Conservation (phyloP, 2,797 vertebrate species). For the Graptemys geographica region DNA sequence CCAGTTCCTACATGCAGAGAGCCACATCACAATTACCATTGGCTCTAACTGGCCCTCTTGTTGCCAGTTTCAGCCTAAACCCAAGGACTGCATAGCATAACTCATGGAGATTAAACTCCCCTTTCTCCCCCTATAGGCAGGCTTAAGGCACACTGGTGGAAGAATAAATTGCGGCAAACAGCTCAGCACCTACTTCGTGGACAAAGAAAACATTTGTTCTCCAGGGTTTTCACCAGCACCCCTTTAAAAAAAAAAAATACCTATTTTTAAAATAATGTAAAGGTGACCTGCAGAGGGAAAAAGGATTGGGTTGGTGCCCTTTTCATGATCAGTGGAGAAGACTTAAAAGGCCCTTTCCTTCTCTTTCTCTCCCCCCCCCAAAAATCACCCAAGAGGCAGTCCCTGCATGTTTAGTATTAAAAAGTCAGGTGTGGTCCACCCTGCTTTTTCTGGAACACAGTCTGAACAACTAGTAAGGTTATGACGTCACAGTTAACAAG, state of each 20-base stretch:
- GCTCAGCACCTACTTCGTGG: neutral
- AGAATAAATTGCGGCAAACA: neutral
- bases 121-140: neutral
- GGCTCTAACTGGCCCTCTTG: neutral
- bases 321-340: neutral
- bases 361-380: neutral
- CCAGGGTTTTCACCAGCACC: neutral
- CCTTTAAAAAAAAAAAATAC: accelerated
- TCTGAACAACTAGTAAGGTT: too few relatives aligned
- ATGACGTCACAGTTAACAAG: neutral
- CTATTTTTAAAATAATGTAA: neutral
- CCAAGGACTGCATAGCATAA: neutral
- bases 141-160: neutral
- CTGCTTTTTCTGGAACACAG: neutral
- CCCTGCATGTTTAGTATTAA: neutral
- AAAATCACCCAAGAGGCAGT: neutral
- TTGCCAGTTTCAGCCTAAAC: neutral
- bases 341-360: neutral
- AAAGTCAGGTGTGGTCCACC: neutral
- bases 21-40: neutral
- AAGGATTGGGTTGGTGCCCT: neutral
- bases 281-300: neutral
- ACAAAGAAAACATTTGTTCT: neutral
- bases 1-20: neutral
- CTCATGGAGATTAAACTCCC: neutral